Evolutionary conservation across 2,797 vertebrate genomes (phyloP).

Genomic region (Rachycentron canadum): DNA sequence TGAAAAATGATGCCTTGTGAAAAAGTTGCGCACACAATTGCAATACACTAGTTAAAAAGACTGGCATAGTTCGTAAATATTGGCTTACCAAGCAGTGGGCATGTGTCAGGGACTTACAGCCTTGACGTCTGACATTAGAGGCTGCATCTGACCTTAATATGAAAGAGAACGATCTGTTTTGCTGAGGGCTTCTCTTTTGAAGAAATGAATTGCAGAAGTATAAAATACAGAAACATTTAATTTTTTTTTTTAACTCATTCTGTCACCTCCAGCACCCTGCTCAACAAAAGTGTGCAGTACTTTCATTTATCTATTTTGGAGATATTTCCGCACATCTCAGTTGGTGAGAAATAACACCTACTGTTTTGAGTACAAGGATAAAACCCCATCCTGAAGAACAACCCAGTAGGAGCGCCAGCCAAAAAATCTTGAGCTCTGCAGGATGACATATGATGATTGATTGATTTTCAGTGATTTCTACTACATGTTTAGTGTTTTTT

Average conservation of each 20-base stretch:
- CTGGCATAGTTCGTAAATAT: neutral
- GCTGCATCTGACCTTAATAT: slow-evolving; percentile 88
- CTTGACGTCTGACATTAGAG: slow-evolving; percentile 88
- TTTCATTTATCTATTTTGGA: slow-evolving; percentile 24
- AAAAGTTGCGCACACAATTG: neutral
- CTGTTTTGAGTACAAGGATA: slow-evolving; percentile 98
- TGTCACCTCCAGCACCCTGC: slow-evolving; percentile 18
- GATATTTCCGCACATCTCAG: slow-evolving; percentile 17
- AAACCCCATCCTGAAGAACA: slow-evolving; percentile 93
- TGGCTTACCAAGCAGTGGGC: slow-evolving; percentile 91
- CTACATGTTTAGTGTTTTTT: neutral
- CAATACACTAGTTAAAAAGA: neutral
- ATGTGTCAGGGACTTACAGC: slow-evolving; percentile 94
- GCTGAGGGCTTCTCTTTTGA: neutral
- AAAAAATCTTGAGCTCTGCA: slow-evolving; percentile 94
- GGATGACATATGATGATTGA: slow-evolving; percentile 40
- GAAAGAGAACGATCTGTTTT: slow-evolving; percentile 14
- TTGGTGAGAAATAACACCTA: slow-evolving; percentile 77
- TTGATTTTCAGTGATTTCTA: neutral
- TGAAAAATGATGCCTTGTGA: neutral
- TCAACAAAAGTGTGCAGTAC: slow-evolving; percentile 22
- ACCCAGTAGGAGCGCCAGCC: slow-evolving; percentile 95
- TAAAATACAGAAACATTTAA: neutral
- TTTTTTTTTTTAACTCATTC: slow-evolving; percentile 26
- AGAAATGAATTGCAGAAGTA: too few relatives aligned